Evolutionary conservation across 2,113 vertebrate genomes (phyloP).

Genomic region (Lucifuga dentata): DNA sequence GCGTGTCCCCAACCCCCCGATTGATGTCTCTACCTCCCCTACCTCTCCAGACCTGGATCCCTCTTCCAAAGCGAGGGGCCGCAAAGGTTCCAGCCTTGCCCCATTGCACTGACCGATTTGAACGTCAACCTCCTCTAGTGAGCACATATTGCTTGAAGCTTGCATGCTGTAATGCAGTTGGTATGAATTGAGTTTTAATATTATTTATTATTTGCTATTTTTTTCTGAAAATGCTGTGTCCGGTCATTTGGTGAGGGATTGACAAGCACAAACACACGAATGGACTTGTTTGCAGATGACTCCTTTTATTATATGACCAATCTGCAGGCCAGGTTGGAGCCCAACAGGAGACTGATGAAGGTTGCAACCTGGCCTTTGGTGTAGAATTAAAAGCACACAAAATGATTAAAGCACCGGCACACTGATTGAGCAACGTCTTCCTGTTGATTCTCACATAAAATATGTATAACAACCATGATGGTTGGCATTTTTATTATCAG

Average conservation of each 20-base stretch:
- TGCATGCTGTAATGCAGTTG: slow-evolving; percentile 63
- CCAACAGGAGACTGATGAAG: background rate
- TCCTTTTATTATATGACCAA: background rate
- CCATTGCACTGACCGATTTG: slow-evolving; percentile 41
- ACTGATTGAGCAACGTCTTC: slow-evolving; percentile 3
- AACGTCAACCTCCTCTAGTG: slow-evolving; percentile 2
- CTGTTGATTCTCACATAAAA: slow-evolving; percentile 28
- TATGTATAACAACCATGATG: slow-evolving; percentile 45
- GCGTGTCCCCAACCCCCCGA: slow-evolving; percentile 40
- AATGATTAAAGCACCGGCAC: background rate
- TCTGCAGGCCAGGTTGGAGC: slow-evolving; percentile 4
- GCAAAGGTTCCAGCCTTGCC: slow-evolving; percentile 22
- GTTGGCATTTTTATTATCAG: slow-evolving; percentile 19
- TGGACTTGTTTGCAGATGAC: no score
- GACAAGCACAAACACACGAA: slow-evolving; percentile 19
- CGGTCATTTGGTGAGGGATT: background rate
- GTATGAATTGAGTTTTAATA: background rate
- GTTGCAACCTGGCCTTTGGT: background rate
- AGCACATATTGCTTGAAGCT: slow-evolving; percentile 28
- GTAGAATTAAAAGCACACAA: slow-evolving; percentile 16
- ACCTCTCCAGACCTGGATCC: slow-evolving; percentile 31
- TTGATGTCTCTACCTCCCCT: slow-evolving; percentile 41
- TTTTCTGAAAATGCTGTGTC: background rate
- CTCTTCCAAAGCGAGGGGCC: slow-evolving; percentile 19
- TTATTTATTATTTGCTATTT: slow-evolving; percentile 12